Percentiles rank a stretch among this genome's conserved stretches.
These are phyloP conservation scores for Andrena chrysosceles DNA, from an alignment of 2,888 invertebrate species.

Conservation along the genomic window DNA sequence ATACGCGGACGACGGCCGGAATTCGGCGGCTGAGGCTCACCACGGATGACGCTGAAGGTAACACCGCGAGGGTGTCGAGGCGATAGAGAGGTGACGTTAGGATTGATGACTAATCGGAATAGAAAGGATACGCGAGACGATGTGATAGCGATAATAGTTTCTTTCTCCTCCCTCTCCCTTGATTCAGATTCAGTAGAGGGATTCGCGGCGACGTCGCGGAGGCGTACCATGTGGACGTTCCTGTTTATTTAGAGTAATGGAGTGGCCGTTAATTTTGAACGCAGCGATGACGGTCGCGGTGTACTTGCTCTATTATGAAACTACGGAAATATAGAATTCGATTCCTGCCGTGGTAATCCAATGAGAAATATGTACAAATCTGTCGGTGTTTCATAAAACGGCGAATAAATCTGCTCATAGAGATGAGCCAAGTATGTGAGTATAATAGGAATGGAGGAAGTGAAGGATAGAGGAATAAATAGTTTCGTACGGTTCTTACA, in stretches of 20 bases:
- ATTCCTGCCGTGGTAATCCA: background rate
- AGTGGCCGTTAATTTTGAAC: background rate
- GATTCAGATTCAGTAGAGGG: background rate
- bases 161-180: background rate
- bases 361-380: background rate
- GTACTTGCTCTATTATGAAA: background rate
- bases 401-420: constrained; percentile 2
- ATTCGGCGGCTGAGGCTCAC: constrained; percentile 11
- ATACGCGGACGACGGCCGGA: constrained; percentile 31
- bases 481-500: constrained; percentile 46
- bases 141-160: background rate
- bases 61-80: constrained; percentile 33
- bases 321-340: background rate
- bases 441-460: background rate
- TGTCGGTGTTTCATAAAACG: background rate
- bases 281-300: background rate
- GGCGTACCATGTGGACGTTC: constrained; percentile 18
- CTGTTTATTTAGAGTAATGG: constrained; percentile 20
- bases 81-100: constrained; percentile 30
- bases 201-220: background rate
- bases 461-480: constrained; percentile 1
- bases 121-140: background rate
- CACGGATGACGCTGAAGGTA: constrained; percentile 20
- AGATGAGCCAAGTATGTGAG: background rate
- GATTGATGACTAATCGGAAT: background rate